A percentile compares a stretch with the other conserved stretches of the same genome.
These are phyloP conservation scores for Grammomys dolichurus DNA, from an alignment of 2,113 vertebrate genomes.

Conservation along the genomic window DNA sequence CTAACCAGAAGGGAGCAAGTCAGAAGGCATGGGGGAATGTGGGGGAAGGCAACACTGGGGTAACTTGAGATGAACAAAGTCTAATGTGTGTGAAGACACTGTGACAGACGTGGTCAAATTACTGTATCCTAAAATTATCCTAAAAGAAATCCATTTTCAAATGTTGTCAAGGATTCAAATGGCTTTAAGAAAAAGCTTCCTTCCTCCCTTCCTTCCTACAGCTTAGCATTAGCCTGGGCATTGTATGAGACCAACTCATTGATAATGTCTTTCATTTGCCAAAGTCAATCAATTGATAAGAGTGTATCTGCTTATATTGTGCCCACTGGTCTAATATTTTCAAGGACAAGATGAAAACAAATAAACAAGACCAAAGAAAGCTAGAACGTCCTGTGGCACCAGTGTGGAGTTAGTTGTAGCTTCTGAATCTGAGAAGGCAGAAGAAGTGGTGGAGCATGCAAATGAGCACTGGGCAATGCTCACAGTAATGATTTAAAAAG, in stretches of 20 bases:
- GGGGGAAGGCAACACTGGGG: not conserved
- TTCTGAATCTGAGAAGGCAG: not conserved
- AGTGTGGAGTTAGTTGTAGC: not conserved
- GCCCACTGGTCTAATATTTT: not conserved
- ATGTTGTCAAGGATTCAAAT: not conserved
- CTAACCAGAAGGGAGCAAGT: not conserved
- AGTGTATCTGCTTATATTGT: not conserved
- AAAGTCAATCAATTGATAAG: conserved; percentile 5
- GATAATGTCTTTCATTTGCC: not conserved
- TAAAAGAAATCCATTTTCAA: not conserved
- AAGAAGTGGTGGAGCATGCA: not conserved
- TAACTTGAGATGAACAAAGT: no score
- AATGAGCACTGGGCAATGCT: not conserved
- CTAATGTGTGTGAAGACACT: not conserved
- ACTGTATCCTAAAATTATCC: no score
- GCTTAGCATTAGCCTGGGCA: not conserved
- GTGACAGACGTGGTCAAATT: not conserved
- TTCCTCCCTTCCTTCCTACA: not conserved
- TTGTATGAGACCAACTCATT: not conserved
- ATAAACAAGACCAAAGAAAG: no score
- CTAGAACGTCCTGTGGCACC: not conserved
- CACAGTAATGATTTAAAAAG: not conserved
- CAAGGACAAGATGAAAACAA: not conserved
- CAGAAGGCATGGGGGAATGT: not conserved
- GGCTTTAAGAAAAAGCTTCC: not conserved